Evolutionary conservation across 2,797 vertebrate species (phyloP).

Genomic region (Melopsittacus undulatus): DNA sequence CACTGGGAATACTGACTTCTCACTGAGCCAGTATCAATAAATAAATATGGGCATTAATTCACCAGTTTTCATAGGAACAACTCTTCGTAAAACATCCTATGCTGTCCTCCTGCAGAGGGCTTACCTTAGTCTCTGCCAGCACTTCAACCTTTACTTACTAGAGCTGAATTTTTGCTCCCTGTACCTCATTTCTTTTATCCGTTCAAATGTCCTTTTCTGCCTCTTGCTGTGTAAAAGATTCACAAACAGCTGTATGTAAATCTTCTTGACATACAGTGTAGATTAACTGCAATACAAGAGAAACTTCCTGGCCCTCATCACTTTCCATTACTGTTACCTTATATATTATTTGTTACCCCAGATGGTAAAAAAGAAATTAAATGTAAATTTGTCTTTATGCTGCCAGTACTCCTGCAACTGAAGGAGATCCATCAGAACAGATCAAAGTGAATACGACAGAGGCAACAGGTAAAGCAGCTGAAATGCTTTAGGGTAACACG

Average conservation of each 20-base stretch:
- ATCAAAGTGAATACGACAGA: neutral
- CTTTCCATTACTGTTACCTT: slow-evolving; percentile 18
- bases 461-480: neutral
- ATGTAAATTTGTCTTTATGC: neutral
- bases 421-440: neutral
- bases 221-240: neutral
- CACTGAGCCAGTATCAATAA: neutral
- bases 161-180: neutral
- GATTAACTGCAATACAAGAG: slow-evolving; percentile 8
- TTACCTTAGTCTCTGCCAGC: neutral
- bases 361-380: neutral
- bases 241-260: neutral
- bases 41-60: neutral
- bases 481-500: neutral
- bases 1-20: neutral
- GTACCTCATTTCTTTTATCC: neutral
- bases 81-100: neutral
- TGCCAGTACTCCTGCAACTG: neutral
- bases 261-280: neutral
- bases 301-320: slow-evolving; percentile 20
- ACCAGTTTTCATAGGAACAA: neutral
- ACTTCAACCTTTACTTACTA: neutral
- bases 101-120: neutral
- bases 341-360: slow-evolving; percentile 53
- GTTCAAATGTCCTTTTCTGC: neutral